These are phyloP conservation scores for Girardinus metallicus DNA, from an alignment of 2,797 vertebrate genomes.

Conservation along the genomic window DNA sequence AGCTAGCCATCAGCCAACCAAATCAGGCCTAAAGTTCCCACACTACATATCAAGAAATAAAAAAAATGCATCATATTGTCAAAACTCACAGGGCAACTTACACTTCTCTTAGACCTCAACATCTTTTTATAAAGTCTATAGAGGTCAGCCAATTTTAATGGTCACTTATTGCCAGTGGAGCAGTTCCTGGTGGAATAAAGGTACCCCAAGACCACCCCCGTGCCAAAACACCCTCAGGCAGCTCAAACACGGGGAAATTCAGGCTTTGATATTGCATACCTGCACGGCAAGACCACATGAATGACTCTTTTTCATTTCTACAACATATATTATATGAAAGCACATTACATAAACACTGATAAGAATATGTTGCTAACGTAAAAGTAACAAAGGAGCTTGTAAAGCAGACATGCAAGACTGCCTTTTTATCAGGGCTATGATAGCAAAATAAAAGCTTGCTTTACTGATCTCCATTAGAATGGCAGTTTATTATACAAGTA, in stretches of 20 bases:
- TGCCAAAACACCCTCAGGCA: slow-evolving; percentile 70
- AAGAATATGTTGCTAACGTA: slow-evolving; percentile 51
- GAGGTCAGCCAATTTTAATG: slow-evolving; percentile 81
- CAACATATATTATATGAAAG: slow-evolving; percentile 60
- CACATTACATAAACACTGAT: slow-evolving; percentile 66
- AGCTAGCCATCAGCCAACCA: slow-evolving; percentile 72
- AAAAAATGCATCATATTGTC: slow-evolving; percentile 62
- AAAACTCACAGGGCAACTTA: slow-evolving; percentile 60
- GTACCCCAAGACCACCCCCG: slow-evolving; percentile 75
- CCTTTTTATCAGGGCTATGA: slow-evolving; percentile 19
- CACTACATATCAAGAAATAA: slow-evolving; percentile 61
- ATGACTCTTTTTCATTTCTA: slow-evolving; percentile 51
- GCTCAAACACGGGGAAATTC: slow-evolving; percentile 68
- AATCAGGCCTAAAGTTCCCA: slow-evolving; percentile 77
- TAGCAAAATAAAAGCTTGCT: slow-evolving; percentile 68
- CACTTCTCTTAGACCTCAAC: slow-evolving; percentile 63
- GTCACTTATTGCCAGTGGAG: slow-evolving; percentile 81
- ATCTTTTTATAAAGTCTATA: slow-evolving; percentile 79
- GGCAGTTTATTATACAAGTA: slow-evolving; percentile 55
- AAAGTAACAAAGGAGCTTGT: slow-evolving; percentile 42
- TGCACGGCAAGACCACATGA: slow-evolving; percentile 53
- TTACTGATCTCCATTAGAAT: slow-evolving; percentile 64
- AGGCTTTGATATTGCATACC: slow-evolving; percentile 60
- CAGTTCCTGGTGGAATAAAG: slow-evolving; percentile 67
- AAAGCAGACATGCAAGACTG: slow-evolving; percentile 58